Percentiles rank a stretch among this genome's conserved stretches.
phyloP scores from a whole-genome alignment of 2,797 vertebrate genomes.

The Crocodylus rhombifer region DNA sequence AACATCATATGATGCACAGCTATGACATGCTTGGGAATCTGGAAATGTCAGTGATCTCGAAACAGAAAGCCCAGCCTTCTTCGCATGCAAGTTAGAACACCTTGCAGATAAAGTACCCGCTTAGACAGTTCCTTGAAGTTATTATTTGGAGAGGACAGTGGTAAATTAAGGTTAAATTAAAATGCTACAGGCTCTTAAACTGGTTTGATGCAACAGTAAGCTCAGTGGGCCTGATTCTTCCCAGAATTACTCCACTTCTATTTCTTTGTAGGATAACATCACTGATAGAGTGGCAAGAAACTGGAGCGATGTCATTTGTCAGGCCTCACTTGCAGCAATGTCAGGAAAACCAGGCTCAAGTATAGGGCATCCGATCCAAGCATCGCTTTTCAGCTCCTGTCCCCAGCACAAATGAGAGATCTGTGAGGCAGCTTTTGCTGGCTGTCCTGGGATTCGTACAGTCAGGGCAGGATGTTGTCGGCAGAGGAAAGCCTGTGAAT shows the following conservation, averaged over 20 bases:
- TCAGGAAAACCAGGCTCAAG: not conserved
- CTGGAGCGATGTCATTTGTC: not conserved
- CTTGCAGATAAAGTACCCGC: not conserved
- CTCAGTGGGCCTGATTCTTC: not conserved
- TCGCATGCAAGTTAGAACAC: not conserved
- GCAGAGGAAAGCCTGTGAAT: not conserved
- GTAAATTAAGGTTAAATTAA: not conserved
- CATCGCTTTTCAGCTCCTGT: not conserved
- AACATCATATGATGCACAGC: not conserved
- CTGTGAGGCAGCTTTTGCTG: not conserved
- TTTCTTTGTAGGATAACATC: not conserved
- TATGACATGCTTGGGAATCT: not conserved
- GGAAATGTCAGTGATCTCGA: not conserved
- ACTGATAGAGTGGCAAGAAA: not conserved
- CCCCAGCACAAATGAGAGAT: not conserved
- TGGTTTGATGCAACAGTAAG: not conserved
- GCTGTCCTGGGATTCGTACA: not conserved
- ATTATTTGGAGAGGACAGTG: not conserved
- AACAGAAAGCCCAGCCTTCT: not conserved
- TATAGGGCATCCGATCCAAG: not conserved
- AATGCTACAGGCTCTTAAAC: not conserved
- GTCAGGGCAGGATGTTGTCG: not conserved
- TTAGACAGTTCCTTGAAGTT: not conserved
- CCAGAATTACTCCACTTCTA: not conserved
- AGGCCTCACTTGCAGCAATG: not conserved